Evolutionary conservation across 1,140 invertebrate species (phyloP), one percentile per base, ranked within the genome.

Genomic region (Carposina sasakii): DNA sequence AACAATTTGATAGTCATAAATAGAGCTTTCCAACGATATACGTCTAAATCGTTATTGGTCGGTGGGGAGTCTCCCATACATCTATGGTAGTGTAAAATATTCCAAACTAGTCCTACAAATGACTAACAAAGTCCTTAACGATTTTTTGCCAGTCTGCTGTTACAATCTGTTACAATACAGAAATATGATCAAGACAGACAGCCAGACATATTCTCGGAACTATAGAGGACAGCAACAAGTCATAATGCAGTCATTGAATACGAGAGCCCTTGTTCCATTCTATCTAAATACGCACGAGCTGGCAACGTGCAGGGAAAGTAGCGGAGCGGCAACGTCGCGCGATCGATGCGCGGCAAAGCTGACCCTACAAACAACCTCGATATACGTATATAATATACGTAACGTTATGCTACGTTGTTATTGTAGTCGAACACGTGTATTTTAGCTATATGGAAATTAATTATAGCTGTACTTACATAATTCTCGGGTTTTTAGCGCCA

Each of bases 201-300:
- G n/a, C n/a, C n/a, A n/a, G n/a, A n/a, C n/a, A n/a, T n/a, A n/a
- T n/a, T n/a, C n/a, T n/a, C n/a, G n/a, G n/a, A n/a, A n/a, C n/a
- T n/a, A 39, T 12, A 6, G 24, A 39, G 36, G 22, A 39, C 39
- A 44, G 42, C 48, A 47, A 51, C 48, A 56, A 51, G 44, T 39
- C 36, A 39, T 51, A 51, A 51, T 56, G 28, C 24, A 17, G 17
- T 2, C 17, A 10, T 19, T 19, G 34, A 19, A 39, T 20, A 9
- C 9, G 20, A 20, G 22, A 23, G 36, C 44, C 23, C 44, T 46
- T 46, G 44, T 34, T 36, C 34, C 31, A 46, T 36, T 46, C 33
- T 40, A 28, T 48, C 51, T 53, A 63, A 59, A 55, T 63, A 55
- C 52, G 17, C 47, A 16, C 58, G 55, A 50, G 50, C 52, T 58